These are phyloP conservation scores for Pitta sordida DNA, from an alignment of 2,113 vertebrate species.

Conservation along the genomic window DNA sequence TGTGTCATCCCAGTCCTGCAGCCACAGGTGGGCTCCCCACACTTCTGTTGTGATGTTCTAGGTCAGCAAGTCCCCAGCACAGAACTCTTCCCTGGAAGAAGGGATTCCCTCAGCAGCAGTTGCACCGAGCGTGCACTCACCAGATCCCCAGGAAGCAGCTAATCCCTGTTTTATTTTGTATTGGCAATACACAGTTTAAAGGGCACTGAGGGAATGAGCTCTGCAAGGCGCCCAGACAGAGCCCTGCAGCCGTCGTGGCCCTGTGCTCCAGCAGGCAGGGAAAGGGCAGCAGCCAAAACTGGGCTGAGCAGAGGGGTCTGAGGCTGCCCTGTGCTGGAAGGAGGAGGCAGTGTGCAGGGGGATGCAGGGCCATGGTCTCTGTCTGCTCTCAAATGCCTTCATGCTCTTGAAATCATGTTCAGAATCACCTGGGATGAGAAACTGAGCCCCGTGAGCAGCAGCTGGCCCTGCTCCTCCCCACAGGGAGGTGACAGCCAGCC, in stretches of 20 bases:
- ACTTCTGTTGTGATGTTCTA: neutral
- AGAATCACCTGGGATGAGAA: conserved; percentile 62
- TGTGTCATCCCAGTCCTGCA: neutral
- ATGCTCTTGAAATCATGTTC: conserved; percentile 58
- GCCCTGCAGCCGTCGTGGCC: neutral
- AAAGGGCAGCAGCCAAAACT: neutral
- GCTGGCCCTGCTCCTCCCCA: accelerated
- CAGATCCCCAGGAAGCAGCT: neutral
- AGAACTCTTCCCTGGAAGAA: neutral
- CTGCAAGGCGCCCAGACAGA: neutral
- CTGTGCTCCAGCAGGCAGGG: accelerated
- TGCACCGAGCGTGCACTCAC: accelerated
- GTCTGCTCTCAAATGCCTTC: neutral
- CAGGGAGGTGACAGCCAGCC: neutral
- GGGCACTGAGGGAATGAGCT: neutral
- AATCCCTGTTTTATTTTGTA: neutral
- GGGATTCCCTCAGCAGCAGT: neutral
- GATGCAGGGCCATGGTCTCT: neutral
- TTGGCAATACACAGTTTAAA: neutral
- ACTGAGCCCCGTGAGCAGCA: neutral
- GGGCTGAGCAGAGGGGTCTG: accelerated
- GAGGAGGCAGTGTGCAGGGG: neutral
- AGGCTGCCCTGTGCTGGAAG: accelerated
- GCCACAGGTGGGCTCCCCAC: accelerated
- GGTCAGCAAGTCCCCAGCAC: neutral